Conservation (phyloP, 2,888 invertebrate species). For the Timema cristinae region DNA sequence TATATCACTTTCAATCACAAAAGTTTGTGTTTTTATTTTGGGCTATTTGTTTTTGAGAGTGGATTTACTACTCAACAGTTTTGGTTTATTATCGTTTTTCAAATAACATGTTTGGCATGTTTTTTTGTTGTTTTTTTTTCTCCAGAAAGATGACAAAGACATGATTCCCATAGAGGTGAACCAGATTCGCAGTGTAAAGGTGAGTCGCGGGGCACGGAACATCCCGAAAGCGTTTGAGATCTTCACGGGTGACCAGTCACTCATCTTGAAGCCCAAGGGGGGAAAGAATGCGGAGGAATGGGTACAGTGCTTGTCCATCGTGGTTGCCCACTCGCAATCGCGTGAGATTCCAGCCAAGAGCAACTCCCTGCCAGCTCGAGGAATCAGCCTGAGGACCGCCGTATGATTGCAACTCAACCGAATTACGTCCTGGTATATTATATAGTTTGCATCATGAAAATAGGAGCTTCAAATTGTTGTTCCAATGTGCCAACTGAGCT, state of each 20-base stretch:
- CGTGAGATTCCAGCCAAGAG: slow-evolving; percentile 45
- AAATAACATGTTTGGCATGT: neutral
- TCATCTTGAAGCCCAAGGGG: slow-evolving; percentile 91
- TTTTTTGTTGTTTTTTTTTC: slow-evolving; percentile 31
- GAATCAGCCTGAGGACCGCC: slow-evolving; percentile 36
- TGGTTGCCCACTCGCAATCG: slow-evolving; percentile 78
- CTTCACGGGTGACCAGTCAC: slow-evolving; percentile 88
- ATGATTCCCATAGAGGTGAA: slow-evolving; percentile 73
- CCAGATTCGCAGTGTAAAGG: slow-evolving; percentile 92
- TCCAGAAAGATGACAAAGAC: slow-evolving; percentile 67
- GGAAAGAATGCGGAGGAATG: slow-evolving; percentile 94
- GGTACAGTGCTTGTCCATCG: slow-evolving; percentile 92
- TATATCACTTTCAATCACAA: neutral
- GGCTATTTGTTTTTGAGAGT: neutral
- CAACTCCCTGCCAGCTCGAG: slow-evolving; percentile 48
- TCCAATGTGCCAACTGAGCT: too few relatives aligned
- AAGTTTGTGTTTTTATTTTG: neutral
- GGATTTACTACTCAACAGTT: neutral
- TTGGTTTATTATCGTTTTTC: too few relatives aligned
- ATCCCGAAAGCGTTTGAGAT: slow-evolving; percentile 96
- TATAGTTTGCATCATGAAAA: too few relatives aligned
- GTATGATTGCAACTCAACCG: slow-evolving; percentile 13
- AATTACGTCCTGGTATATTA: too few relatives aligned
- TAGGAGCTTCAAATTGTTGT: too few relatives aligned
- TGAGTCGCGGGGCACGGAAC: slow-evolving; percentile 83